phyloP scores from a whole-genome alignment of 92 coral and sea anemone genomes.

The Scolanthus callimorphus region DNA sequence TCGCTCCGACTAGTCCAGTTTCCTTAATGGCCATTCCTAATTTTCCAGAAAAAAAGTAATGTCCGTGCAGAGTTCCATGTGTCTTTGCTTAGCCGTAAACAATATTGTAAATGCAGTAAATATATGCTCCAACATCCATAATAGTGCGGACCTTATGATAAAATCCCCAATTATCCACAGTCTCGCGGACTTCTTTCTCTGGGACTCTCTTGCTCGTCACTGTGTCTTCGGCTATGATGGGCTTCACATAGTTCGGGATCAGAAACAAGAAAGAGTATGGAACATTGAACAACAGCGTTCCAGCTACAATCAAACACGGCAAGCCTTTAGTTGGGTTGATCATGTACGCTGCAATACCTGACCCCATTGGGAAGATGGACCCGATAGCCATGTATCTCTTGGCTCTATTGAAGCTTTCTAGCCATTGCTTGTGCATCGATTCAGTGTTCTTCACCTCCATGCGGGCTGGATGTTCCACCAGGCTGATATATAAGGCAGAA shows the following conservation, averaged over 20 bases:
- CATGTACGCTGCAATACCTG: slow-evolving; percentile 41
- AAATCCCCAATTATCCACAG: slow-evolving; percentile 46
- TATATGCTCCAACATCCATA: slow-evolving; percentile 42
- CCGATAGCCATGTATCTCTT: slow-evolving; percentile 50
- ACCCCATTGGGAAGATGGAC: slow-evolving; percentile 47
- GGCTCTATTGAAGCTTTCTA: slow-evolving; percentile 53
- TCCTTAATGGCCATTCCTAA: too few species aligned
- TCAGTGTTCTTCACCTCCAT: slow-evolving; percentile 55
- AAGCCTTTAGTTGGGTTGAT: slow-evolving; percentile 44
- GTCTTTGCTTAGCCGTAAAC: slow-evolving; percentile 36
- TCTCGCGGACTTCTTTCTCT: slow-evolving; percentile 39
- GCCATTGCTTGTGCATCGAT: slow-evolving; percentile 46
- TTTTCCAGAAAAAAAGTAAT: too few species aligned
- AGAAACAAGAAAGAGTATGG: slow-evolving; percentile 48
- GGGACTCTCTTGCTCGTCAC: slow-evolving; percentile 46
- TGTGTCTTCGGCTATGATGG: slow-evolving; percentile 38
- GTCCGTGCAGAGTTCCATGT: too few species aligned
- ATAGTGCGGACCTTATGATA: slow-evolving; percentile 46
- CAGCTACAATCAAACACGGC: slow-evolving; percentile 49
- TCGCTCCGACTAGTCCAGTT: too few species aligned
- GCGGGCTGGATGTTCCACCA: slow-evolving; percentile 65
- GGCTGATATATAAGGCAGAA: slow-evolving; percentile 45
- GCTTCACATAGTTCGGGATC: slow-evolving; percentile 47
- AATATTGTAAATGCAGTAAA: slow-evolving; percentile 45
- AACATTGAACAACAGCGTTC: slow-evolving; percentile 31